These are phyloP conservation scores for Amiota communis DNA, from an alignment of 2,888 invertebrate genomes.

Conservation along the genomic window DNA sequence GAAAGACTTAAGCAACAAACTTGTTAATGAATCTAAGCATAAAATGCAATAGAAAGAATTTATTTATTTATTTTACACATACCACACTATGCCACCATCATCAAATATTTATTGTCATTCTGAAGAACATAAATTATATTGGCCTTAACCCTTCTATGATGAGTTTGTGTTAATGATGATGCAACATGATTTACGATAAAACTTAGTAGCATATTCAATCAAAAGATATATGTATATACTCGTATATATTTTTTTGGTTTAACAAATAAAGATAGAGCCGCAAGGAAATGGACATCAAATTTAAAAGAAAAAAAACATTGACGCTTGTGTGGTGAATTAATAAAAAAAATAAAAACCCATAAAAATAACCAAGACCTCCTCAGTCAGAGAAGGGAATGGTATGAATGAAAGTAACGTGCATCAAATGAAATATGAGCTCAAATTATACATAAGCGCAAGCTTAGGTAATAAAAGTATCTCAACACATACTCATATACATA, in stretches of 20 bases:
- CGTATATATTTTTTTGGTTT: too few relatives aligned
- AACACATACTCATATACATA: background rate
- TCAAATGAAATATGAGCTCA: constrained; percentile 65
- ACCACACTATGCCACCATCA: too few relatives aligned
- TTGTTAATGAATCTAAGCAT: background rate
- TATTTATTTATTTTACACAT: too few relatives aligned
- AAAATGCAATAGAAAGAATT: too few relatives aligned
- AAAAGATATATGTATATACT: constrained; percentile 52
- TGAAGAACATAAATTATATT: constrained; percentile 6
- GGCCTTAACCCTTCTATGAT: background rate
- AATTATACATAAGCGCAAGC: constrained; percentile 49
- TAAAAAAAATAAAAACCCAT: constrained; percentile 29
- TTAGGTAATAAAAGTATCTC: background rate
- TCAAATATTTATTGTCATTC: too few relatives aligned
- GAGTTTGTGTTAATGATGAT: too few relatives aligned
- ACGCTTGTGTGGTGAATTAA: constrained; percentile 21
- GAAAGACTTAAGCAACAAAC: background rate
- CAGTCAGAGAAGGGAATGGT: too few relatives aligned
- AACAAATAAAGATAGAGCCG: constrained; percentile 47
- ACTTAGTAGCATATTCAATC: constrained; percentile 60
- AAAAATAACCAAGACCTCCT: constrained; percentile 37
- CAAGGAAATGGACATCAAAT: constrained; percentile 46
- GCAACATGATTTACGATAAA: constrained; percentile 58
- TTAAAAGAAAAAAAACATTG: background rate
- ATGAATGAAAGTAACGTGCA: constrained; percentile 30